Evolutionary conservation across 2,797 vertebrate species (phyloP), one percentile per base, ranked within the genome.

Genomic region (Phrynocephalus guinanensis): DNA sequence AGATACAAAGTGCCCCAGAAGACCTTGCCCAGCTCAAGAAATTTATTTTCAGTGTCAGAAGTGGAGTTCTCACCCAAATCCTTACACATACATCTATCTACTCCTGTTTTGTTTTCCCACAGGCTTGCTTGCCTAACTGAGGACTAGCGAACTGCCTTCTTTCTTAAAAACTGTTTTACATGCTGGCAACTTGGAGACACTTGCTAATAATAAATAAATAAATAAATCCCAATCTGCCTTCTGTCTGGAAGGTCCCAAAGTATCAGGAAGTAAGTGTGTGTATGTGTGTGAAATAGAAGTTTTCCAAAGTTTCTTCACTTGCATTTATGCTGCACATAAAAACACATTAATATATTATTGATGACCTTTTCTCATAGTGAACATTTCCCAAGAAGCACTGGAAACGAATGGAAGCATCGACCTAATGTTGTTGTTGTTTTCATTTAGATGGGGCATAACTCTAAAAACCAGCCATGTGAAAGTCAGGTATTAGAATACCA

Each of bases 351-450:
- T 82, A 52, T 81, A 68, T 5, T 0, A 0, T 84, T 73, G 87
- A 83, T 33, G 1, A 0, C 89, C 48, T 83, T 90, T 87, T 60
- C 89, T 88, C 24, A 22, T 0, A 90, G 1, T 75, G 71, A 3
- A 67, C 67, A 5, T n/a, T 44, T 1, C 18, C 85, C 79, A 85
- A 8, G 7, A 30, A 30, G 16, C 28, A 16, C 4, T 76, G 48
- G 48, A 87, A 82, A 52, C 6, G 20, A 86, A 80, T 77, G 67
- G 50, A 78, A 15, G 56, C n/a, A 18, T 30, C n/a, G 22, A 38
- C 7, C 66, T 50, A 18, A 13, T 67, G n/a, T 79, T 20, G 38
- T 44, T 44, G 38, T 44, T 22, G n/a, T 67, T 48, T 33, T 84
- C 1, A 52, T 50, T 73, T 75, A 52, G 28, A 67, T 2, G 33